Evolutionary conservation across 2,888 invertebrate genomes (phyloP).

Genomic region (Micoletzkya japonica): DNA sequence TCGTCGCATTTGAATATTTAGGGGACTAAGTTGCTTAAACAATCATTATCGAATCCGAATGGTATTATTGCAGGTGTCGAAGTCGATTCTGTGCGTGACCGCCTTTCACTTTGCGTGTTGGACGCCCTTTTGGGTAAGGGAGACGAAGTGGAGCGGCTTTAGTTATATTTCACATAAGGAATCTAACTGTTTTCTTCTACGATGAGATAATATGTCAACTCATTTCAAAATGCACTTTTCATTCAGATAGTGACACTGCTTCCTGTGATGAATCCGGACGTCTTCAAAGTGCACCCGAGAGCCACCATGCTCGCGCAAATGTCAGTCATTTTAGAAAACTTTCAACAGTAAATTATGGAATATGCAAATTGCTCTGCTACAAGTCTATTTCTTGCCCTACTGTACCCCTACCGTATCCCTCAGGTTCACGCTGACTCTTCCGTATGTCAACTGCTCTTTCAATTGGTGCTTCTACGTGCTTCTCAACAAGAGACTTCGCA

Average conservation of each 20-base stretch:
- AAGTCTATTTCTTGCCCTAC: neutral
- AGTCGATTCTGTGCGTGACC: conserved; percentile 36
- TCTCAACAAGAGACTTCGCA: conserved; percentile 33
- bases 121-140: conserved; percentile 35
- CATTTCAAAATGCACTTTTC: neutral
- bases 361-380: no score
- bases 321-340: neutral
- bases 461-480: conserved; percentile 41
- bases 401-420: neutral
- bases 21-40: neutral
- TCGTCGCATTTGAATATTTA: neutral
- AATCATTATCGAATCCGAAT: neutral
- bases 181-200: no score
- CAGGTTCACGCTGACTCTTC: conserved; percentile 29
- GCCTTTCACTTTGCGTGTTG: conserved; percentile 38
- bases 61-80: conserved; percentile 32
- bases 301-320: conserved; percentile 17
- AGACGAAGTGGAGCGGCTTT: neutral
- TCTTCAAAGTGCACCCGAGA: neutral
- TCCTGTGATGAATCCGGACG: neutral
- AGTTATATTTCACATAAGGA: no score
- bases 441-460: conserved; percentile 36
- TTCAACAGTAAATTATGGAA: neutral
- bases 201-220: no score
- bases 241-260: neutral